Conservation (phyloP, 2,113 vertebrate species). For the Syrrhaptes paradoxus region DNA sequence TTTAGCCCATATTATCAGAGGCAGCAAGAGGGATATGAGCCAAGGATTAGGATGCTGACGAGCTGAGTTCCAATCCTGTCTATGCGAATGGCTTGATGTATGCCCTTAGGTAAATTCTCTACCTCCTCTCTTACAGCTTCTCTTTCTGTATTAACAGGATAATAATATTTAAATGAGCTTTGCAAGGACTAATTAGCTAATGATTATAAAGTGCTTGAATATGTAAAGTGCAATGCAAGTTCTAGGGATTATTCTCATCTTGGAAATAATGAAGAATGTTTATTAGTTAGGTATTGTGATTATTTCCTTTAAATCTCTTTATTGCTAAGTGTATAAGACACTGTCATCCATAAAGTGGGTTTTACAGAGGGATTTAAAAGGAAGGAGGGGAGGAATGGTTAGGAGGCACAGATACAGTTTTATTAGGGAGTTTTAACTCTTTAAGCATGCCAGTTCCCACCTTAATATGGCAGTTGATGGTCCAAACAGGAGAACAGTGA, state of each 20-base stretch:
- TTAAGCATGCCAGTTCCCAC: not conserved
- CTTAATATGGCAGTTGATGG: not conserved
- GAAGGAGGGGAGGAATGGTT: not conserved
- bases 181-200: constrained; percentile 69
- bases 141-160: constrained; percentile 60
- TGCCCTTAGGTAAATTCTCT: constrained; percentile 57
- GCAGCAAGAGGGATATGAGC: constrained; percentile 35
- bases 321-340: constrained; percentile 10
- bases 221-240: constrained; percentile 53
- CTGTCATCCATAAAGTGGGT: constrained; percentile 40
- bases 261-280: constrained; percentile 59
- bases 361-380: constrained; percentile 41
- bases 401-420: not conserved
- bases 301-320: constrained; percentile 61
- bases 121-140: constrained; percentile 55
- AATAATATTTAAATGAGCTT: constrained; percentile 71
- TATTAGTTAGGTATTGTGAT: constrained; percentile 66
- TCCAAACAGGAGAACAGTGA: not conserved
- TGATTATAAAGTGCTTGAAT: constrained; percentile 63
- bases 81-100: constrained; percentile 37
- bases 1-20: constrained; percentile 37
- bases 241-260: constrained; percentile 57
- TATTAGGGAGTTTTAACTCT: not conserved
- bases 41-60: constrained; percentile 9
- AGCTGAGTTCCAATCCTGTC: constrained; percentile 34